Percentiles rank a stretch among this genome's conserved stretches.
phyloP scores from a whole-genome alignment of 2,797 vertebrate genomes.

The Valencia hispanica region DNA sequence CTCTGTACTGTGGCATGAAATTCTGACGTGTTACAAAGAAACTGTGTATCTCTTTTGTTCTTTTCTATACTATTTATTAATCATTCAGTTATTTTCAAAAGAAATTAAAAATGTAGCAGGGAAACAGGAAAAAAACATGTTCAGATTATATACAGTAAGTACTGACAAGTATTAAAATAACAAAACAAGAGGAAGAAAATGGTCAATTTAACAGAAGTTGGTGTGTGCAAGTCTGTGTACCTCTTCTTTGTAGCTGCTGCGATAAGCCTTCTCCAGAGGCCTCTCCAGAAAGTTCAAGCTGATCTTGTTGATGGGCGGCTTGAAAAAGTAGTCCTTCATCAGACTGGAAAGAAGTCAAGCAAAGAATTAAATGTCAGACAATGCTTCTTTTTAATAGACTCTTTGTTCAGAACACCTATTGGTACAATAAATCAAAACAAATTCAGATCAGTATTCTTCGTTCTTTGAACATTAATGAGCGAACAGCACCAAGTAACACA shows the following conservation, averaged over 20 bases:
- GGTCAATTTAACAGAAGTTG: neutral
- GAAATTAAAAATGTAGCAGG: neutral
- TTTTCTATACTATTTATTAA: too few species aligned
- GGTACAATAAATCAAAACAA: neutral
- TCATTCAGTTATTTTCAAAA: neutral
- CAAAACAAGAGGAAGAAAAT: neutral
- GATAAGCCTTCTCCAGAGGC: conserved; percentile 89
- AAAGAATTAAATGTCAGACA: neutral
- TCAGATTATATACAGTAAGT: neutral
- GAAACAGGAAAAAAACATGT: neutral
- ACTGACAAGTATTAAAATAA: neutral
- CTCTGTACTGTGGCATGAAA: conserved; percentile 1
- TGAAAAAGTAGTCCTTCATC: conserved; percentile 99
- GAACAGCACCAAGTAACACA: too few species aligned
- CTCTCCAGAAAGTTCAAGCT: conserved; percentile 95
- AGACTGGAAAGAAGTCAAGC: conserved; percentile 76
- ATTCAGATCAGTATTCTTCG: neutral
- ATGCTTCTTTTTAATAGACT: neutral
- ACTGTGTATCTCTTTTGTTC: neutral
- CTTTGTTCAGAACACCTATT: neutral
- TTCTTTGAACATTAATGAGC: neutral
- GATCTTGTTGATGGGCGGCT: conserved; percentile 97
- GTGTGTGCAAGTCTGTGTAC: conserved; percentile 64
- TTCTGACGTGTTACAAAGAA: neutral
- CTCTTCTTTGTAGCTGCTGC: conserved; percentile 94